These are phyloP conservation scores for Saccostrea glomerata DNA, from an alignment of 1,140 invertebrate species.

Conservation along the genomic window DNA sequence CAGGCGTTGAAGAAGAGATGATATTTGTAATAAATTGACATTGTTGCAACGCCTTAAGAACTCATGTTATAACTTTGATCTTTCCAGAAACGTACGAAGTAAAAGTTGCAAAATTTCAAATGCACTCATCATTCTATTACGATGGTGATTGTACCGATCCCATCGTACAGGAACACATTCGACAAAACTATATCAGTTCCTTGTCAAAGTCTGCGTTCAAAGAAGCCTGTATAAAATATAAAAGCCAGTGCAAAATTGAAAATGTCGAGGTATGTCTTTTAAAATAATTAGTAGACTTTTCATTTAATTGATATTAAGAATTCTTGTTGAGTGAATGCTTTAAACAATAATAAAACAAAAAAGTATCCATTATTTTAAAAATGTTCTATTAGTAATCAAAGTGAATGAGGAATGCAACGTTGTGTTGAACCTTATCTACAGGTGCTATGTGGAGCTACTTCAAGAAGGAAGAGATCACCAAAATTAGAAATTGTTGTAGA, in stretches of 20 bases:
- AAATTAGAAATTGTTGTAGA: not conserved
- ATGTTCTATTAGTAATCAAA: too few relatives aligned
- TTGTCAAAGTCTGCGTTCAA: constrained; percentile 20
- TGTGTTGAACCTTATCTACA: not conserved
- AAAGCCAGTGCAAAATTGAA: not conserved
- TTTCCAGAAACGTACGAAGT: not conserved
- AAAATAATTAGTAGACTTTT: too few relatives aligned
- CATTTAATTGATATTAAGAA: too few relatives aligned
- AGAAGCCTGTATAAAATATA: constrained; percentile 16
- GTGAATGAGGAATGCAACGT: not conserved
- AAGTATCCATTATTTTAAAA: too few relatives aligned
- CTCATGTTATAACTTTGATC: not conserved
- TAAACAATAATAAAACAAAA: too few relatives aligned
- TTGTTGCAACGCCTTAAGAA: too few relatives aligned
- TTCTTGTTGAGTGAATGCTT: not conserved
- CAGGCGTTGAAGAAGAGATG: too few relatives aligned
- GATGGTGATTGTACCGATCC: constrained; percentile 41
- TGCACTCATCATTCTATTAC: constrained; percentile 45
- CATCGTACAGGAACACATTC: constrained; percentile 29
- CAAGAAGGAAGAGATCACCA: constrained; percentile 32
- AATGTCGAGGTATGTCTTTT: constrained; percentile 43
- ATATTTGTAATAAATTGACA: too few relatives aligned
- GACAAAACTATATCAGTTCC: constrained; percentile 30
- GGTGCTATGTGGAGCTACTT: not conserved
- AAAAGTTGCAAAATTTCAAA: not conserved